phyloP scores from a whole-genome alignment of 2,797 vertebrate species.

The Xenopus petersii region DNA sequence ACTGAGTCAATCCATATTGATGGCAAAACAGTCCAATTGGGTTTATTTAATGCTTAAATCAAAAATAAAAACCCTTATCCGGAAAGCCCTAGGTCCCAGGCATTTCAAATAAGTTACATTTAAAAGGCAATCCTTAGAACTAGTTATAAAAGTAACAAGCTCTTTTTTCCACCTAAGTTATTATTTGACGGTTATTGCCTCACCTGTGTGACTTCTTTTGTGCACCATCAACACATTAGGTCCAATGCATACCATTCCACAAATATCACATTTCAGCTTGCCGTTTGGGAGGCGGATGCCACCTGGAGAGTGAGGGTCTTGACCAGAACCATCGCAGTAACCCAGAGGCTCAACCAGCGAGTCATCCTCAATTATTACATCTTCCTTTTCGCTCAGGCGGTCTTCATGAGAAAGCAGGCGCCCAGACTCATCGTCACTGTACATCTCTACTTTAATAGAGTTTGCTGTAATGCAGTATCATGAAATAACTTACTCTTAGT shows the following conservation, averaged over 20 bases:
- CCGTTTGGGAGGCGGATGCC: constrained; percentile 89
- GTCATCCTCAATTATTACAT: constrained; percentile 74
- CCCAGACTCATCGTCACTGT: constrained; percentile 86
- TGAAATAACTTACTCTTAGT: too few species aligned
- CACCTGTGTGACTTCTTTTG: constrained; percentile 95
- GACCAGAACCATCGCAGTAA: constrained; percentile 77
- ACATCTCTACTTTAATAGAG: constrained; percentile 95
- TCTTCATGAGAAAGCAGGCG: constrained; percentile 76
- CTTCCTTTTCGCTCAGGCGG: constrained; percentile 74
- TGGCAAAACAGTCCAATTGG: too few species aligned
- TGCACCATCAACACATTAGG: constrained; percentile 97
- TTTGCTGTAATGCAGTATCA: constrained; percentile 65
- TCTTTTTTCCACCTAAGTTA: too few species aligned
- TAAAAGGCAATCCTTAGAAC: too few species aligned
- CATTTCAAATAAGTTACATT: too few species aligned
- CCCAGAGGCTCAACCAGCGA: constrained; percentile 69
- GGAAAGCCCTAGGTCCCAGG: too few species aligned
- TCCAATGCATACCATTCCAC: constrained; percentile 93
- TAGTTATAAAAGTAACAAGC: too few species aligned
- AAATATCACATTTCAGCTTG: constrained; percentile 92
- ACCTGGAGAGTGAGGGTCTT: constrained; percentile 80
- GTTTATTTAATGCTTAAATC: too few species aligned
- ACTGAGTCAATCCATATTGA: too few species aligned
- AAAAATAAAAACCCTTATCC: too few species aligned
- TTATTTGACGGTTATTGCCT: constrained; percentile 46